Conservation (phyloP, 2,113 vertebrate genomes). For the Ellobius talpinus region DNA sequence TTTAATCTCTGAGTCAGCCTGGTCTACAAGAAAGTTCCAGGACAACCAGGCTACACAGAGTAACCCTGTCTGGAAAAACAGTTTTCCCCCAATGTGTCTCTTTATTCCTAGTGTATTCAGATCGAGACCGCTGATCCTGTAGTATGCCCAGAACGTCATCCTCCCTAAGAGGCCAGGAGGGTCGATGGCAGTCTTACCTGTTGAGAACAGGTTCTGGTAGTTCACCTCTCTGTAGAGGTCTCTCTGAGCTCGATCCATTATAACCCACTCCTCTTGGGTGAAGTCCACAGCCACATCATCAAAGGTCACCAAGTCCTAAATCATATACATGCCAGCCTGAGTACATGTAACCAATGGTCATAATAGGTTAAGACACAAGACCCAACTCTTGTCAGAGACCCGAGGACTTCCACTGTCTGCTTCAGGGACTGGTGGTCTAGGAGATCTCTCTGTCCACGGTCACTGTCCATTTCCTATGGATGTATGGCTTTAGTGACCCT, state of each 20-base stretch:
- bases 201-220: conserved; percentile 8
- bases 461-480: neutral
- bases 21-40: neutral
- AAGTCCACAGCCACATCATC: conserved; percentile 27
- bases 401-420: neutral
- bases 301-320: conserved; percentile 46
- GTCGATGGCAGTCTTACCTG: neutral
- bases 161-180: neutral
- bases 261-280: conserved; percentile 47
- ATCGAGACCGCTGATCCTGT: neutral
- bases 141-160: too few relatives aligned
- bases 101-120: neutral
- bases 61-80: neutral
- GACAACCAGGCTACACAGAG: neutral
- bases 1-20: neutral
- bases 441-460: neutral
- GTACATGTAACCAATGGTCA: neutral
- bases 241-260: conserved; percentile 16
- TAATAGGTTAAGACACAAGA: neutral
- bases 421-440: neutral
- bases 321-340: neutral
- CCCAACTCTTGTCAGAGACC: neutral
- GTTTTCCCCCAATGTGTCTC: too few relatives aligned
- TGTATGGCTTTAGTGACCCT: neutral
- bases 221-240: conserved; percentile 47